A percentile compares a stretch with the other conserved stretches of the same genome.
phyloP scores from a whole-genome alignment of 2,113 vertebrate genomes.

The Jaculus jaculus region DNA sequence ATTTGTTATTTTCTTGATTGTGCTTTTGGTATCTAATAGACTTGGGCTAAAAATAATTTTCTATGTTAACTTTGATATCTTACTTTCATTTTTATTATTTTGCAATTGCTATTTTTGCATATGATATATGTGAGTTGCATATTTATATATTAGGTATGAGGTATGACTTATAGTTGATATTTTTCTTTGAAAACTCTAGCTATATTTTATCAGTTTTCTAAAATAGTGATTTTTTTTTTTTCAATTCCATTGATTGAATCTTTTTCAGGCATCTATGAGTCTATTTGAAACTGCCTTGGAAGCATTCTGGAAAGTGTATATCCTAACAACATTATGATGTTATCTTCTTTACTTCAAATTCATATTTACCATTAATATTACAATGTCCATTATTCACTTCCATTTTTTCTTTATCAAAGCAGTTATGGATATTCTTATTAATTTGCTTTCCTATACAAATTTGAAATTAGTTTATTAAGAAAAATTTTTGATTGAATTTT shows the following conservation, averaged over 20 bases:
- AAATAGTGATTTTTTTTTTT: neutral
- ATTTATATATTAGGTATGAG: neutral
- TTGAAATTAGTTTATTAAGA: neutral
- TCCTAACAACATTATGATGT: neutral
- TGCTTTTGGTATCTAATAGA: neutral
- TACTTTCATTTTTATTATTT: neutral
- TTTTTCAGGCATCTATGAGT: neutral
- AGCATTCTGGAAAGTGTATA: neutral
- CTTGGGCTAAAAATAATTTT: neutral
- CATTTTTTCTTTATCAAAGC: neutral
- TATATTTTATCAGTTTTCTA: neutral
- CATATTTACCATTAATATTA: neutral
- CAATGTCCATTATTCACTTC: neutral
- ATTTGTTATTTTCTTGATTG: neutral
- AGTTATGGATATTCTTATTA: neutral
- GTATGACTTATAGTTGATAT: neutral
- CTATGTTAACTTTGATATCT: neutral
- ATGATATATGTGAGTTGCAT: neutral
- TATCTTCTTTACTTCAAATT: neutral
- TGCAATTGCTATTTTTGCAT: neutral
- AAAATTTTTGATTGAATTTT: neutral
- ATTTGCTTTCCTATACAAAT: neutral
- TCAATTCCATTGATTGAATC: neutral
- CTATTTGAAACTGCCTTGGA: neutral
- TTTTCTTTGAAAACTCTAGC: neutral